These are phyloP conservation scores for Jacana jacana DNA, from an alignment of 2,113 vertebrate genomes.

Conservation along the genomic window DNA sequence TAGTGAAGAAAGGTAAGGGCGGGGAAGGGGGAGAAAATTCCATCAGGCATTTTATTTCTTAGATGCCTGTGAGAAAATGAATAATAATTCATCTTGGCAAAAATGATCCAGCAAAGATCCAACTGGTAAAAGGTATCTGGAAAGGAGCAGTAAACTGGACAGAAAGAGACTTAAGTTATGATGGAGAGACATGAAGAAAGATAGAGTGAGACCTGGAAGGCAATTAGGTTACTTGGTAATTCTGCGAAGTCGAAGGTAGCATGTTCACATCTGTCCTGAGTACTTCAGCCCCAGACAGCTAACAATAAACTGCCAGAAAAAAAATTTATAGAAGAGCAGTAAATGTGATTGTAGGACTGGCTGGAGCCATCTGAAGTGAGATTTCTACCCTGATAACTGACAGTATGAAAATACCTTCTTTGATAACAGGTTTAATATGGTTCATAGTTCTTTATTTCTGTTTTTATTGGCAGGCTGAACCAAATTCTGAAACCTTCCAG, in stretches of 20 bases:
- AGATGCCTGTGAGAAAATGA: slow-evolving; percentile 16
- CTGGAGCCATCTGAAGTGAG: slow-evolving; percentile 9
- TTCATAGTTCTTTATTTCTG: neutral
- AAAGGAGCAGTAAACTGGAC: slow-evolving; percentile 8
- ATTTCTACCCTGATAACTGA: slow-evolving; percentile 1
- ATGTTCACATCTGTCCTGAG: neutral
- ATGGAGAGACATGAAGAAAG: neutral
- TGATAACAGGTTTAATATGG: neutral
- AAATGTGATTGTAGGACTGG: slow-evolving; percentile 21
- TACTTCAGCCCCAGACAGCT: neutral
- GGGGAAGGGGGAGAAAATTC: neutral
- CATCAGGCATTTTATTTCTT: slow-evolving; percentile 37
- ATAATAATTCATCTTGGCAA: slow-evolving; percentile 11
- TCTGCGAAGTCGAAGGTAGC: neutral
- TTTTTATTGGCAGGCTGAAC: neutral
- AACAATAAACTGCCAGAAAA: slow-evolving; percentile 22
- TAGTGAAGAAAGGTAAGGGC: slow-evolving; percentile 10
- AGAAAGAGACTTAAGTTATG: neutral
- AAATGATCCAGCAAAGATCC: slow-evolving; percentile 16
- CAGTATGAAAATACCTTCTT: slow-evolving; percentile 12
- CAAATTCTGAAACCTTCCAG: neutral
- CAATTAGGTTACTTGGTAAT: neutral
- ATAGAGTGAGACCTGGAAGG: neutral
- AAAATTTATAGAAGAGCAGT: neutral
- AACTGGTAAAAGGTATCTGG: neutral